Evolutionary conservation across 1,140 invertebrate species (phyloP).

Genomic region (Solen grandis): DNA sequence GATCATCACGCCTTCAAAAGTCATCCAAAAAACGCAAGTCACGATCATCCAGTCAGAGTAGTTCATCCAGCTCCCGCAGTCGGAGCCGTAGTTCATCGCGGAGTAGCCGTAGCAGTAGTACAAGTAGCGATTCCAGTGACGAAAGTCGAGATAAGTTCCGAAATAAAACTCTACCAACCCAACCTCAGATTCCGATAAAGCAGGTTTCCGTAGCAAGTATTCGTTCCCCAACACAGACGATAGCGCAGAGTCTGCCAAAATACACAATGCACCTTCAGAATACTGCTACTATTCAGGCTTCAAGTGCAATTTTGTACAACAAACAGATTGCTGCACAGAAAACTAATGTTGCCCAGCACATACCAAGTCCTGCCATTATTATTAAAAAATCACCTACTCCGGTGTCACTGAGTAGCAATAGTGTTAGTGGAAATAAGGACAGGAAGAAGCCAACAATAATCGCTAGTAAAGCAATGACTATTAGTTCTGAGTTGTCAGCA

Average conservation of each 20-base stretch:
- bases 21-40: conserved; percentile 11
- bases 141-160: conserved; percentile 12
- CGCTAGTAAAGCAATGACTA: too few species aligned
- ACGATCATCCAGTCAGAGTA: conserved; percentile 22
- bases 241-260: conserved; percentile 16
- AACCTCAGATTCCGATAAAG: conserved; percentile 18
- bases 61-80: conserved; percentile 20
- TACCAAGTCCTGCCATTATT: too few species aligned
- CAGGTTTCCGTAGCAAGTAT: neutral
- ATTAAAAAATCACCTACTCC: too few species aligned
- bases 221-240: neutral
- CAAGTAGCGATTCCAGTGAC: conserved; percentile 34
- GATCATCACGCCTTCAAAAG: too few species aligned
- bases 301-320: conserved; percentile 18
- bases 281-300: neutral
- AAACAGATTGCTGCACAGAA: conserved; percentile 3
- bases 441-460: too few species aligned
- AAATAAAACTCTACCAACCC: conserved; percentile 41
- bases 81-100: conserved; percentile 15
- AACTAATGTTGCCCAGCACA: too few species aligned
- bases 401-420: too few species aligned
- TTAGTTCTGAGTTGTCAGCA: too few species aligned
- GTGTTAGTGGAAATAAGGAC: too few species aligned
- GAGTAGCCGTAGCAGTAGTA: conserved; percentile 42
- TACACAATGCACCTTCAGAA: conserved; percentile 11